phyloP scores from a whole-genome alignment of 2,888 invertebrate genomes.

The Stramonita haemastoma region DNA sequence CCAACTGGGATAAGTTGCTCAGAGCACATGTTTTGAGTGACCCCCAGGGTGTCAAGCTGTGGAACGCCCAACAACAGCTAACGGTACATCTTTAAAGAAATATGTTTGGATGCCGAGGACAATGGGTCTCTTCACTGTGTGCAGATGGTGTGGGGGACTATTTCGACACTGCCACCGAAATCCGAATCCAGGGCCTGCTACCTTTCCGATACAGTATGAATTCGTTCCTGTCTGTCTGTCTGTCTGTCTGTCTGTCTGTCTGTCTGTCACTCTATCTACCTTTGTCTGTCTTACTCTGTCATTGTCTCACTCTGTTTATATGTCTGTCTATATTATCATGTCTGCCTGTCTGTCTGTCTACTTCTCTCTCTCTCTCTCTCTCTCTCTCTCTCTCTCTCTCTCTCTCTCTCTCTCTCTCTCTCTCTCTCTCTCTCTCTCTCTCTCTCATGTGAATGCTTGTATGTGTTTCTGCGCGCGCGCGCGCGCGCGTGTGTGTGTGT shows the following conservation, averaged over 20 bases:
- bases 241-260: not conserved
- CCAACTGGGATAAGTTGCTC: no score
- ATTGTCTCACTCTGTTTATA: not conserved
- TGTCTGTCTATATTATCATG: not conserved
- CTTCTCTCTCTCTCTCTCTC: not conserved
- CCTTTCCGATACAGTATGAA: conserved; percentile 3
- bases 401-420: not conserved
- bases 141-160: conserved; percentile 8
- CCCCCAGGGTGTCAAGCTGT: no score
- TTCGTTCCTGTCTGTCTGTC: not conserved
- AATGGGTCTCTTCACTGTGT: not conserved
- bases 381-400: not conserved
- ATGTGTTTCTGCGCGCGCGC: not conserved
- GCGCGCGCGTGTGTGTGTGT: not conserved
- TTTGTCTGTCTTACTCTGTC: not conserved
- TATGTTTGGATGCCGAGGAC: not conserved
- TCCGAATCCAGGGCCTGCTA: not conserved
- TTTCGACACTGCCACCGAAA: not conserved
- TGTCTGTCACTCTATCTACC: not conserved
- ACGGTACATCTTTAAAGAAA: no score
- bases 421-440: not conserved
- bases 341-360: not conserved
- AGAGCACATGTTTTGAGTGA: no score
- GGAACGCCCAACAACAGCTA: no score
- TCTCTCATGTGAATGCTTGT: not conserved